Base-by-base conservation (phyloP, 37 sponge, comb jelly and placozoan genomes). In the Dysidea cf. avara region DNA sequence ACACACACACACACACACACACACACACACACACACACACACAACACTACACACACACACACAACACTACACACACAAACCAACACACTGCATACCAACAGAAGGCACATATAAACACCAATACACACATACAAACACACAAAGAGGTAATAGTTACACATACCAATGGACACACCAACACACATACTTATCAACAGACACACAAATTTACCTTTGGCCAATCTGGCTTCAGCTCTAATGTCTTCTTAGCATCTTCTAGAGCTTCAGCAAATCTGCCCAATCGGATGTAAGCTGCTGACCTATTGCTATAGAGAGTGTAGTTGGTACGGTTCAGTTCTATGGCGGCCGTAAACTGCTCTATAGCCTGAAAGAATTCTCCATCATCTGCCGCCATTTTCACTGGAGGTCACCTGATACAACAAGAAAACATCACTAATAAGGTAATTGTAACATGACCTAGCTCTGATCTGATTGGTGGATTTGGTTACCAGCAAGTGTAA, bases 211-310 rank as follows among this genome's bases (percentile, higher is more conserved):
- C 93, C 79, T 92, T 92, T 22, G 93, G 65, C 89, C 89, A 92
- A 32, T 87, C 84, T 56, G 93, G 90, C 54, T 98, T 88, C 20
- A 98, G 88, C 33, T 88, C 84, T 28, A 94, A 73, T 53, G 86
- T 87, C 36, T 75, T 65, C 74, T 86, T 81, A 17, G 99, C 95
- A 61, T 98, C 99, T n/a, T 74, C 72, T 57, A 98, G 65, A n/a
- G 99, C 89, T 39, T 90, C 87, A 12, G 66, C 17, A 48, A 65
- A 83, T 68, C 80, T 85, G 36, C 89, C 83, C 39, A 84, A 69
- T 37, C 82, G 66, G 20, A 94, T 63, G 53, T 88, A 89, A 33
- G 93, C 99, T 11, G 95, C 93, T 9, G 96, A 93, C 26, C 99
- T 84, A 71, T 95, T 95, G 84, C 96, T 83, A 60, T 76, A 90